Percentiles rank a stretch among this genome's conserved stretches.
Conservation (phyloP, 2,888 invertebrate genomes). For the Sphecodes monilicornis region DNA sequence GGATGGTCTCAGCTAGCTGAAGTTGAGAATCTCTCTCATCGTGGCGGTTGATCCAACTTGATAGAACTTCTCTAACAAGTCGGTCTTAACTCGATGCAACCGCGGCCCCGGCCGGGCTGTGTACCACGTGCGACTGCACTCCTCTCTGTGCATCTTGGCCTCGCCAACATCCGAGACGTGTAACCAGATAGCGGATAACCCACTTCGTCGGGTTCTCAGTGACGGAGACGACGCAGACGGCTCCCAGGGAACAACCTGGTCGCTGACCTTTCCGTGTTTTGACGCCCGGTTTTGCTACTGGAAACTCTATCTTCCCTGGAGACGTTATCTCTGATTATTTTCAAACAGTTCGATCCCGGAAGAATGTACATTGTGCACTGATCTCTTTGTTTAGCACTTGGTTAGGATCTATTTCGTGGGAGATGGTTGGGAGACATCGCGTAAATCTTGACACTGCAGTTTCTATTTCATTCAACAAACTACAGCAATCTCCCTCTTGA, state of each 20-base stretch:
- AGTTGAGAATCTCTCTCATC: constrained; percentile 49
- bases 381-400: not conserved
- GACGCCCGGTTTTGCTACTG: constrained; percentile 16
- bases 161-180: constrained; percentile 63
- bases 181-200: constrained; percentile 75
- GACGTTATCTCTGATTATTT: not conserved
- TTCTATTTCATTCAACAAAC: not conserved
- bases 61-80: constrained; percentile 75
- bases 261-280: constrained; percentile 31
- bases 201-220: constrained; percentile 59
- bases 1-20: not conserved
- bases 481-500: too few relatives aligned
- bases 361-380: not conserved
- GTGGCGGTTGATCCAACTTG: constrained; percentile 70
- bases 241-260: not conserved
- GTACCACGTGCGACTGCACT: constrained; percentile 55
- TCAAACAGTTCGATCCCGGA: not conserved
- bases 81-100: constrained; percentile 70
- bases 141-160: constrained; percentile 26
- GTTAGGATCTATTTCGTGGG: too few relatives aligned
- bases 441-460: not conserved
- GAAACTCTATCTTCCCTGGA: not conserved
- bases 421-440: too few relatives aligned
- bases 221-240: not conserved
- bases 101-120: constrained; percentile 54